A percentile compares a stretch with the other conserved stretches of the same genome.
Evolutionary conservation across 2,113 vertebrate genomes (phyloP).

Genomic region (Furnarius figulus): DNA sequence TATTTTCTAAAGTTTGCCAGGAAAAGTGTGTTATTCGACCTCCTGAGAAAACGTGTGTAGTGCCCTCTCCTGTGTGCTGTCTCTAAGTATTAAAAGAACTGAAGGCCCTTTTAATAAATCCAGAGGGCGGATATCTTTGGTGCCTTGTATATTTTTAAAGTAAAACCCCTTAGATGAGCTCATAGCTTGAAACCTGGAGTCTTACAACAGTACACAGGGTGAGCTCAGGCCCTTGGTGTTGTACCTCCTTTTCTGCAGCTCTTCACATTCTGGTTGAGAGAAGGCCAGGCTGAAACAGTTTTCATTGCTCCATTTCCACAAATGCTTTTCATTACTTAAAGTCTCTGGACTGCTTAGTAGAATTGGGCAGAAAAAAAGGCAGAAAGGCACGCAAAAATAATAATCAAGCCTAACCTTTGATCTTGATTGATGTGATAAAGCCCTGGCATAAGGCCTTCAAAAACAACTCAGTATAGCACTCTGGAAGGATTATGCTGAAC

Average conservation of each 20-base stretch:
- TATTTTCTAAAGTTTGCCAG: neutral
- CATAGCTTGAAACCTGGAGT: neutral
- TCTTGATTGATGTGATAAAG: constrained; percentile 47
- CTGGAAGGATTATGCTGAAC: constrained; percentile 3
- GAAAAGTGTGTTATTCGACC: neutral
- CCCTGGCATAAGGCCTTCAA: constrained; percentile 4
- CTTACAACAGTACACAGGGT: neutral
- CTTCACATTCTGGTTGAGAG: neutral
- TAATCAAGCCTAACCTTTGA: constrained; percentile 31
- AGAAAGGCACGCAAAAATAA: neutral
- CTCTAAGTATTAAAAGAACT: neutral
- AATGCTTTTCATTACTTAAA: neutral
- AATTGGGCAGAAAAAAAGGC: neutral
- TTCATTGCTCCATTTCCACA: neutral
- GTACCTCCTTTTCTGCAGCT: neutral
- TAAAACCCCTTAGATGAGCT: neutral
- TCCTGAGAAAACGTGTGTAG: neutral
- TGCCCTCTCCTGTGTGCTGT: neutral
- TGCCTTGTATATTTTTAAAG: neutral
- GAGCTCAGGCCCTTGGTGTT: neutral
- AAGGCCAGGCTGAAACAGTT: neutral
- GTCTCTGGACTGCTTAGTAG: neutral
- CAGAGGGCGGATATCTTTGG: neutral
- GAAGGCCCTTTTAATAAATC: neutral
- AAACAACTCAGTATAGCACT: neutral